Evolutionary conservation across 2,797 vertebrate genomes (phyloP).

Genomic region (Mormyrus hasselquistii): DNA sequence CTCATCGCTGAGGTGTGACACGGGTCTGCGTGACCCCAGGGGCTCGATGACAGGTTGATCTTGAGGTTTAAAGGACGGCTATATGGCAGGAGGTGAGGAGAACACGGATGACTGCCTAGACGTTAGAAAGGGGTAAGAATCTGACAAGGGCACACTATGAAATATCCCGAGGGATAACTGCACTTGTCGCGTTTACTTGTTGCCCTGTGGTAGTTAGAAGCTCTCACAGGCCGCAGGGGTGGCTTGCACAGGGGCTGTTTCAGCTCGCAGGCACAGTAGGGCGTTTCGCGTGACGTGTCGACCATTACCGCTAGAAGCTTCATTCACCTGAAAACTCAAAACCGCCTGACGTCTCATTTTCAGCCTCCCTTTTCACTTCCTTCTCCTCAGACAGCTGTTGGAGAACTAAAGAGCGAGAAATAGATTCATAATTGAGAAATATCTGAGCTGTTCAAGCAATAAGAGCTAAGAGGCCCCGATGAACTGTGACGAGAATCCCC

Average conservation of each 20-base stretch:
- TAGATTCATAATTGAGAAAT: background rate
- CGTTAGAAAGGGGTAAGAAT: background rate
- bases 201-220: slow-evolving; percentile 1
- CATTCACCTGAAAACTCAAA: background rate
- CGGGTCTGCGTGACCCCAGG: background rate
- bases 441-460: background rate
- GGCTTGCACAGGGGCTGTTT: background rate
- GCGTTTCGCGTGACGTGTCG: background rate
- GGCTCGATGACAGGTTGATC: background rate
- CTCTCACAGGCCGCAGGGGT: background rate
- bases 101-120: background rate
- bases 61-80: background rate
- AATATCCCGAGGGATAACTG: background rate
- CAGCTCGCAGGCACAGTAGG: background rate
- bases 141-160: slow-evolving; percentile 1
- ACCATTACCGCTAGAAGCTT: background rate
- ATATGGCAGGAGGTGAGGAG: background rate
- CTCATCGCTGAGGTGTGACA: background rate
- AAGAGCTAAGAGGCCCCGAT: background rate
- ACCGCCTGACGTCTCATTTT: background rate
- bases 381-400: background rate
- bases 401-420: background rate
- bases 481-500: background rate
- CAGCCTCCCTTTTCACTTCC: background rate
- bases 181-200: background rate